A percentile compares a stretch with the other conserved stretches of the same genome.
Evolutionary conservation across 2,888 invertebrate species (phyloP).

Genomic region (Watsonalla cultraria): DNA sequence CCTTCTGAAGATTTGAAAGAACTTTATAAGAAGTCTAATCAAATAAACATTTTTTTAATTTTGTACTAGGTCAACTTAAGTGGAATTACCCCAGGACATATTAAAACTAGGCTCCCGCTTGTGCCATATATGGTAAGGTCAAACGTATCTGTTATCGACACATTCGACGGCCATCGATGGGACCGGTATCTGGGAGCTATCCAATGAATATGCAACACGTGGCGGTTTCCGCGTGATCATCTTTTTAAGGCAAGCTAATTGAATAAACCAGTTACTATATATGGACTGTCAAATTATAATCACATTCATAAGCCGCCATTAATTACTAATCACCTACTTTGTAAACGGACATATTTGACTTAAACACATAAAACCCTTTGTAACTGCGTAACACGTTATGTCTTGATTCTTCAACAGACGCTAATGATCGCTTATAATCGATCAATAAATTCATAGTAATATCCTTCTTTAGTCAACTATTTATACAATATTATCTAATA

Average conservation of each 20-base stretch:
- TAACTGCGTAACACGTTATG: not conserved
- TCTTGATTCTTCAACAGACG: not conserved
- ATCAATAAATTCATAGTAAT: no score
- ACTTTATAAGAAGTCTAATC: no score
- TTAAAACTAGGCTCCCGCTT: no score
- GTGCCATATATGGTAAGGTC: no score
- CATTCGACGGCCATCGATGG: not conserved
- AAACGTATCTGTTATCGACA: no score
- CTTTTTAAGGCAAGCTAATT: not conserved
- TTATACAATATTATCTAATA: no score
- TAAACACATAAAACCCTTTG: not conserved
- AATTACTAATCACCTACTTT: constrained; percentile 1
- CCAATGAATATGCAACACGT: not conserved
- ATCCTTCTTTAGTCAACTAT: no score
- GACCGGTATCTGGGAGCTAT: not conserved
- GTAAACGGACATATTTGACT: not conserved
- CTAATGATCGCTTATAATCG: not conserved
- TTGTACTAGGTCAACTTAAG: no score
- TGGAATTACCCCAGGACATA: no score
- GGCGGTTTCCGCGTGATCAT: not conserved
- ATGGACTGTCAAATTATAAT: constrained; percentile 1
- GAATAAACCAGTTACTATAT: constrained; percentile 2
- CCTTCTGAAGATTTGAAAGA: no score
- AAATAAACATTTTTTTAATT: no score
- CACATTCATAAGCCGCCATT: not conserved